Conservation (phyloP, 1,140 invertebrate genomes). For the Trachymyrmex cornetzi region DNA sequence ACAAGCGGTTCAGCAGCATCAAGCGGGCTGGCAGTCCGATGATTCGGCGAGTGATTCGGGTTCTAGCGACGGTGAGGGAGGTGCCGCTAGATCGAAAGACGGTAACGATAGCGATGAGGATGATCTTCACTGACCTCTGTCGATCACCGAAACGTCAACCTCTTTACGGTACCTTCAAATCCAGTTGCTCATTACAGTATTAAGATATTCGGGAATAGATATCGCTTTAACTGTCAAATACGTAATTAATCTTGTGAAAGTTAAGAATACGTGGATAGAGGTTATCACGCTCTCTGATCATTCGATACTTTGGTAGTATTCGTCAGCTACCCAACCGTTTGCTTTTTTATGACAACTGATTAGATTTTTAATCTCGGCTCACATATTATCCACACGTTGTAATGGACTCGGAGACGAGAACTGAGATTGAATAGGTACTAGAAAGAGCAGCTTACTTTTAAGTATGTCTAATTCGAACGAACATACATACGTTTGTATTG, state of each 20-base stretch:
- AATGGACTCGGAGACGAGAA: slow-evolving; percentile 13
- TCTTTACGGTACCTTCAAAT: slow-evolving; percentile 85
- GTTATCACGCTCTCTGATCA: slow-evolving; percentile 83
- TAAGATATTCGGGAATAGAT: slow-evolving; percentile 87
- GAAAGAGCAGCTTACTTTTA: slow-evolving; percentile 45
- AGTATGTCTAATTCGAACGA: slow-evolving; percentile 15
- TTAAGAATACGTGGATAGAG: slow-evolving; percentile 83
- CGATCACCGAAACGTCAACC: slow-evolving; percentile 81
- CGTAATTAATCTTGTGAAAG: slow-evolving; percentile 85
- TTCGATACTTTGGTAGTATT: slow-evolving; percentile 38
- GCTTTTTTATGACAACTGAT: slow-evolving; percentile 24
- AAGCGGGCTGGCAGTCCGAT: slow-evolving; percentile 83
- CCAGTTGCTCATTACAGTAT: slow-evolving; percentile 87
- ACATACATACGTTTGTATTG: slow-evolving; percentile 41
- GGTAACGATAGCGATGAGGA: slow-evolving; percentile 84
- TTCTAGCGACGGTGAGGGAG: slow-evolving; percentile 84
- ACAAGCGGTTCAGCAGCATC: slow-evolving; percentile 75
- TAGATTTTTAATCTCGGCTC: slow-evolving; percentile 47
- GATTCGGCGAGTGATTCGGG: slow-evolving; percentile 85
- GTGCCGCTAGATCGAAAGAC: slow-evolving; percentile 83
- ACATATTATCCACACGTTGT: slow-evolving; percentile 17
- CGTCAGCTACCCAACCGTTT: slow-evolving; percentile 6
- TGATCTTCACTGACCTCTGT: slow-evolving; percentile 86
- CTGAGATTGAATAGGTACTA: slow-evolving; percentile 58
- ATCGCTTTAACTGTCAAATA: slow-evolving; percentile 87